Percentiles rank a stretch among this genome's conserved stretches.
phyloP scores from a whole-genome alignment of 2,113 vertebrate species.

The Malurus elegans region DNA sequence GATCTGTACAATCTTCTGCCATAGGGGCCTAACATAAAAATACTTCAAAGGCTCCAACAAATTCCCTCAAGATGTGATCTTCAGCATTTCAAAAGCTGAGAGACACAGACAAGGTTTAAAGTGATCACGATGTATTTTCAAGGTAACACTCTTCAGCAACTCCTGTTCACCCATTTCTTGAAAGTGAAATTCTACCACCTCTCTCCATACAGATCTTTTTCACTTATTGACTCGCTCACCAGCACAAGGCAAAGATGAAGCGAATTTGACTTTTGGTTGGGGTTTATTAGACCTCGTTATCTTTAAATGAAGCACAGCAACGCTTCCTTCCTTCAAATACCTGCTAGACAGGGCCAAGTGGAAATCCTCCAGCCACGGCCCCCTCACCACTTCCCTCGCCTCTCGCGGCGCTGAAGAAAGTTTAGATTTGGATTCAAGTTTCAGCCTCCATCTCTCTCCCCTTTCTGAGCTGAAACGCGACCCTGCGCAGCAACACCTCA shows the following conservation, averaged over 20 bases:
- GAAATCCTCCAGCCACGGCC: slow-evolving; percentile 1
- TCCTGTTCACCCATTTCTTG: slow-evolving; percentile 35
- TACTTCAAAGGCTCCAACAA: slow-evolving; percentile 66
- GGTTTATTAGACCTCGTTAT: slow-evolving; percentile 33
- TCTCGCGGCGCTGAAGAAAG: not conserved
- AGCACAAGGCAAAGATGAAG: not conserved
- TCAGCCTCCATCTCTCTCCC: not conserved
- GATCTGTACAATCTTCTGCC: slow-evolving; percentile 63
- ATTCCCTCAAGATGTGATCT: slow-evolving; percentile 71
- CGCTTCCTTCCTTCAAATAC: not conserved
- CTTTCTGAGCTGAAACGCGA: not conserved
- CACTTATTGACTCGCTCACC: not conserved
- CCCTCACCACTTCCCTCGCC: not conserved
- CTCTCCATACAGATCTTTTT: not conserved
- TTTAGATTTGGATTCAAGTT: slow-evolving; percentile 9
- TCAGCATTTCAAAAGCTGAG: slow-evolving; percentile 65
- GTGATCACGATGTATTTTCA: slow-evolving; percentile 56
- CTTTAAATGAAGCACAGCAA: slow-evolving; percentile 30
- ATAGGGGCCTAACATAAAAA: slow-evolving; percentile 60
- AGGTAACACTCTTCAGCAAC: slow-evolving; percentile 42
- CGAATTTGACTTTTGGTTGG: not conserved
- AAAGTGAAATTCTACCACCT: slow-evolving; percentile 1
- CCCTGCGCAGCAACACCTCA: accelerated
- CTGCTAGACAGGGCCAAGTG: not conserved
- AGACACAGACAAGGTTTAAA: slow-evolving; percentile 63